phyloP scores from a whole-genome alignment of 2,113 vertebrate genomes.

The Rhea americana region DNA sequence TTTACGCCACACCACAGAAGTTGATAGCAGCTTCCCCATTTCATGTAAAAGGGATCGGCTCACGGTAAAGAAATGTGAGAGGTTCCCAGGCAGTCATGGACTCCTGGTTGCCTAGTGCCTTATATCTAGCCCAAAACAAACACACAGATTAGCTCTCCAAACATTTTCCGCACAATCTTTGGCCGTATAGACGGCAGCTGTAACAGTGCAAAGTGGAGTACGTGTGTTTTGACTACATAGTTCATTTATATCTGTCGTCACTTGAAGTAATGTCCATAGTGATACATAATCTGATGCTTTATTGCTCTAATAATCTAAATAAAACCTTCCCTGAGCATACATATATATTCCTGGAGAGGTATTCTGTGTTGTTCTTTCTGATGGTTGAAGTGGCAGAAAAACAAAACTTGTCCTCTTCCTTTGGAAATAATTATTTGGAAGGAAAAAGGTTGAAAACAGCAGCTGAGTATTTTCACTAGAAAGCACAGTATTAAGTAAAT shows the following conservation, averaged over 20 bases:
- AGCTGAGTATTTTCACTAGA: not conserved
- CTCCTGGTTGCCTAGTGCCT: not conserved
- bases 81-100: not conserved
- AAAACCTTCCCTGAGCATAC: not conserved
- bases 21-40: not conserved
- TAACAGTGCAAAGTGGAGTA: not conserved
- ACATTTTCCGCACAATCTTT: not conserved
- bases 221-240: not conserved
- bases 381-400: not conserved
- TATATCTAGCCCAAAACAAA: not conserved
- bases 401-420: not conserved
- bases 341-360: not conserved
- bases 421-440: not conserved
- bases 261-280: not conserved
- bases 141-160: not conserved
- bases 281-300: rapidly evolving
- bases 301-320: not conserved
- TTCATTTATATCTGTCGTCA: not conserved
- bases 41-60: not conserved
- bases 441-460: not conserved
- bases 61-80: not conserved
- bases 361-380: not conserved
- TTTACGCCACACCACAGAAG: not conserved
- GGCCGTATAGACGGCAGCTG: rapidly evolving
- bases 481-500: not conserved